phyloP scores from a whole-genome alignment of 2,113 vertebrate species.

The Columbina picui region DNA sequence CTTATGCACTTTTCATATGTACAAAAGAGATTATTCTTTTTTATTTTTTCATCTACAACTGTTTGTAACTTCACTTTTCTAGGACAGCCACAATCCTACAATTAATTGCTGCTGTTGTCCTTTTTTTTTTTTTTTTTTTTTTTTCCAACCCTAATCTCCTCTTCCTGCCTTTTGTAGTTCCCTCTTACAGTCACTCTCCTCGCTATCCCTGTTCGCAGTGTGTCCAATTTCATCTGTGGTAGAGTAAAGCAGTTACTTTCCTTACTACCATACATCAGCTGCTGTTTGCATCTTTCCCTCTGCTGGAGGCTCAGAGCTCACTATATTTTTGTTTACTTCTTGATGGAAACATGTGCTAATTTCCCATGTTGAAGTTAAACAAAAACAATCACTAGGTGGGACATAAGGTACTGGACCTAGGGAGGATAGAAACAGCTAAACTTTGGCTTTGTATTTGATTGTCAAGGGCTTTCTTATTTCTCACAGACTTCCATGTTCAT shows the following conservation, averaged over 20 bases:
- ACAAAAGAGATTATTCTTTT: not conserved
- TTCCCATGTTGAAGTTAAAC: not conserved
- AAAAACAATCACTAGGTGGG: not conserved
- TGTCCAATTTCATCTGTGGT: not conserved
- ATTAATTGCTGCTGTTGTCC: not conserved
- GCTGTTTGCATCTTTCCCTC: not conserved
- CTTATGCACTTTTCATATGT: not conserved
- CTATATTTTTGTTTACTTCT: not conserved
- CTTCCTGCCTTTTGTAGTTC: not conserved
- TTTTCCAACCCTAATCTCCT: not conserved
- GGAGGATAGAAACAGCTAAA: not conserved
- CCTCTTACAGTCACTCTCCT: not conserved
- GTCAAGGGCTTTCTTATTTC: not conserved
- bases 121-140: not conserved
- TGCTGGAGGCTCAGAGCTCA: not conserved
- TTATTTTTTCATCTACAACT: not conserved
- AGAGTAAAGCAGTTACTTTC: not conserved
- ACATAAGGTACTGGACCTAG: not conserved
- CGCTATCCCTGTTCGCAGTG: fast-evolving
- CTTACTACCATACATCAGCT: not conserved
- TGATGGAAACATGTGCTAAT: not conserved
- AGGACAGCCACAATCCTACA: not conserved
- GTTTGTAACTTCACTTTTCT: not conserved
- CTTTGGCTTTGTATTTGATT: not conserved
- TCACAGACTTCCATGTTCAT: not conserved